Conservation (phyloP, 2,888 invertebrate species). For the Oscheius onirici region DNA sequence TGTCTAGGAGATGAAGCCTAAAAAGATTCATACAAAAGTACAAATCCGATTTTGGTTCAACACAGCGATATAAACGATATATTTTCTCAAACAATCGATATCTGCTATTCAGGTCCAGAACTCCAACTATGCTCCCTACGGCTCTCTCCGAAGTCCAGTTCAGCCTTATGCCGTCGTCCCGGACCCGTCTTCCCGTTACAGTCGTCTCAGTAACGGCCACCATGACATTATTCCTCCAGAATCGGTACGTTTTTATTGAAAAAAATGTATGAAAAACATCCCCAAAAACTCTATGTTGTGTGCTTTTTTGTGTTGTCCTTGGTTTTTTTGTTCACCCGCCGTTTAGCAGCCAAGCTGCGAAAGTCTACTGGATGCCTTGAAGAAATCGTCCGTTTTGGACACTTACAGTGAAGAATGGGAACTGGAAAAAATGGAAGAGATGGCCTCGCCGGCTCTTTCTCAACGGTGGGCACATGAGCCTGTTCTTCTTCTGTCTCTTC, state of each 20-base stretch:
- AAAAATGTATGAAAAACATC: too few relatives aligned
- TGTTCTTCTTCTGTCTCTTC: neutral
- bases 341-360: constrained; percentile 34
- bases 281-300: neutral
- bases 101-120: neutral
- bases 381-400: constrained; percentile 23
- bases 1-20: too few relatives aligned
- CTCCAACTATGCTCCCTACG: constrained; percentile 24
- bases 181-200: constrained; percentile 1
- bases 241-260: constrained; percentile 8
- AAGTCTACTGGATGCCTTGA: constrained; percentile 27
- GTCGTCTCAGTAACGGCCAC: constrained; percentile 2
- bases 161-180: constrained; percentile 12
- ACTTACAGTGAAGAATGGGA: constrained; percentile 26
- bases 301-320: constrained; percentile 23
- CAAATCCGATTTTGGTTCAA: too few relatives aligned
- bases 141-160: constrained; percentile 18
- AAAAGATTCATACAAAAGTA: too few relatives aligned
- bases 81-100: too few relatives aligned
- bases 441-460: constrained; percentile 36
- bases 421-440: neutral
- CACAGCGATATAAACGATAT: too few relatives aligned
- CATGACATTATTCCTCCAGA: constrained; percentile 10
- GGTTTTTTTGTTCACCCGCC: constrained; percentile 8
- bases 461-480: constrained; percentile 24